Evolutionary conservation across 2,113 vertebrate species (phyloP), one percentile per base, ranked within the genome.

Genomic region (Cettia cetti): DNA sequence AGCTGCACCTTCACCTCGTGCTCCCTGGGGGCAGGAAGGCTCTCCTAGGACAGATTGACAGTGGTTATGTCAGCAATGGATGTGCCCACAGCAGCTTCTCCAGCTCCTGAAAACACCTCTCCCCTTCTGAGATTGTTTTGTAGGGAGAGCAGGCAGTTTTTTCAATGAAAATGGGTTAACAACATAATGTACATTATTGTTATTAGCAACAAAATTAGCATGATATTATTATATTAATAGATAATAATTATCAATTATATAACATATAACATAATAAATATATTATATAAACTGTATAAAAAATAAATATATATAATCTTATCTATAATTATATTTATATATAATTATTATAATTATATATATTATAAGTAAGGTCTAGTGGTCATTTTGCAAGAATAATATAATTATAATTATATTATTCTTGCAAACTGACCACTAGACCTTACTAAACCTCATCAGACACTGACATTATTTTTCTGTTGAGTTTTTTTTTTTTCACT

Each of bases 1-100:
- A 99, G 98, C 96, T 99, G 98, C 86, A 99, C 96, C 94, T 99
- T 98, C 96, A 99, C 99, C 54, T 98, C 97, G 83, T 99, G 97
- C 50, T 97, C 98, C 21, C 97, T 91, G 44, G 97, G 47, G 63
- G 94, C 45, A 96, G 98, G 78, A 90, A 97, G 82, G 84, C 96
- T 97, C 95, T 97, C 98, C 99, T 99, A 95, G 94, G 94, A 94
- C 33, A 95, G 91, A 97, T 23, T 30, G 17, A 76, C 22, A 92
- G 39, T 15, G 0, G 4, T 68, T 89, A 17, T 9, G 35, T 77
- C 37, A 72, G n/a, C 71, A 83, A 13, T 9, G 68, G 60, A 21
- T 0, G 20, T 42, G 45, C 69, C 85, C 56, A 24, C 21, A 78
- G 69, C n/a, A 60, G 89, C n/a, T 20, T 11, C 35, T 52, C 37